Evolutionary conservation across 2,888 invertebrate genomes (phyloP), one percentile per base, ranked within the genome.

Genomic region (Calephelis perditalis): DNA sequence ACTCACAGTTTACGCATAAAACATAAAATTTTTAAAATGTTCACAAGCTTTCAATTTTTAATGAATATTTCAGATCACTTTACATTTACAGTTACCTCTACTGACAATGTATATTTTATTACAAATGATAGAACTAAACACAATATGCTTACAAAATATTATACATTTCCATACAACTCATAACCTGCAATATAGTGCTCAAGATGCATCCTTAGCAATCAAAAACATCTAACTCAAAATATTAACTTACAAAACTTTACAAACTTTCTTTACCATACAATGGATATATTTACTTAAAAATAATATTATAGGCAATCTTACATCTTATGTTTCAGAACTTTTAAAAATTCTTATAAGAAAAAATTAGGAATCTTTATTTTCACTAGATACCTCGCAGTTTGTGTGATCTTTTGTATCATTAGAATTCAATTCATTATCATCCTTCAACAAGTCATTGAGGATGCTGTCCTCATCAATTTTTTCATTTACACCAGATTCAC

Each of bases 401-500:
- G 63, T 57, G 47, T 64, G 64, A 57, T 60, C 60, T 36, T 58
- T 62, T 49, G 58, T 59, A 52, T 60, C 63, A 43, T 10, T 63
- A 61, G 52, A 63, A 62, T 65, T 74, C 37, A 67, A 72, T 61
- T 67, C 66, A 62, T 70, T 75, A 63, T 82, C 81, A 64, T 78
- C 84, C 65, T 81, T 80, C 59, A 86, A 70, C 59, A 86, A 73
- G 62, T 72, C 78, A 64, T 86, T 81, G 64, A 85, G 49, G 26
- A 15, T 15, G 15, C 26, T 85, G 72, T 81, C 73, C 65, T 86
- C 83, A 46, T 84, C 83, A 68, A 79, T 83, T 72, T 82, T 81
- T 67, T 86, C 86, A 56, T 74, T 55, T 64, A 82, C 83, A 62
- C 79, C 75, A 37, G 65, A 72, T 56, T 72, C 68, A 59, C 58